Evolutionary conservation across 2,113 vertebrate genomes (phyloP).

Genomic region (Genyomyrus donnyi): DNA sequence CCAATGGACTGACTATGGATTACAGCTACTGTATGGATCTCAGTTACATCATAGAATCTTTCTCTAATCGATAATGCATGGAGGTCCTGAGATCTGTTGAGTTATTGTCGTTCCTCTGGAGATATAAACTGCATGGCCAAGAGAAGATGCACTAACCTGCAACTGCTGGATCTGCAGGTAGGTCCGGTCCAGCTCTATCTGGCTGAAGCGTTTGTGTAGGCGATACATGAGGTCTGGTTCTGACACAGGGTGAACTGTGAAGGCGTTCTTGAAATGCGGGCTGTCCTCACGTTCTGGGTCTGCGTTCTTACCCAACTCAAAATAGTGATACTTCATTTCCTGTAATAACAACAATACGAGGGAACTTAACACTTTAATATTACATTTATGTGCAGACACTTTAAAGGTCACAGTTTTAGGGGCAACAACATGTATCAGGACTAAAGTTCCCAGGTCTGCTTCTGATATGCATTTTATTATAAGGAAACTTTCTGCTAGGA

Average conservation of each 20-base stretch:
- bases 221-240: slow-evolving; percentile 86
- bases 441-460: neutral
- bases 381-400: neutral
- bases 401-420: neutral
- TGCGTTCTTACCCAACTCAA: slow-evolving; percentile 82
- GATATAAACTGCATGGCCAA: neutral
- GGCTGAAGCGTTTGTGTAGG: slow-evolving; percentile 84
- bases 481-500: neutral
- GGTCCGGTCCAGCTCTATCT: slow-evolving; percentile 77
- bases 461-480: neutral
- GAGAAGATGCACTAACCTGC: slow-evolving; percentile 64
- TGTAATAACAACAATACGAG: slow-evolving; percentile 32
- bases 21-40: neutral
- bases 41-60: neutral
- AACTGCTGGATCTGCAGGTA: slow-evolving; percentile 86
- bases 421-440: neutral
- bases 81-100: neutral
- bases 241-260: slow-evolving; percentile 80
- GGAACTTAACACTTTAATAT: neutral
- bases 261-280: slow-evolving; percentile 69
- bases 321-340: slow-evolving; percentile 82
- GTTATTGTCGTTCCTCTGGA: neutral
- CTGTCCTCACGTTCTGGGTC: slow-evolving; percentile 81
- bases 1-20: neutral
- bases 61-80: neutral